Percentiles rank a stretch among this genome's conserved stretches.
These are phyloP conservation scores for Drosophila tropicalis DNA, from an alignment of 1,140 invertebrate genomes.

Conservation along the genomic window DNA sequence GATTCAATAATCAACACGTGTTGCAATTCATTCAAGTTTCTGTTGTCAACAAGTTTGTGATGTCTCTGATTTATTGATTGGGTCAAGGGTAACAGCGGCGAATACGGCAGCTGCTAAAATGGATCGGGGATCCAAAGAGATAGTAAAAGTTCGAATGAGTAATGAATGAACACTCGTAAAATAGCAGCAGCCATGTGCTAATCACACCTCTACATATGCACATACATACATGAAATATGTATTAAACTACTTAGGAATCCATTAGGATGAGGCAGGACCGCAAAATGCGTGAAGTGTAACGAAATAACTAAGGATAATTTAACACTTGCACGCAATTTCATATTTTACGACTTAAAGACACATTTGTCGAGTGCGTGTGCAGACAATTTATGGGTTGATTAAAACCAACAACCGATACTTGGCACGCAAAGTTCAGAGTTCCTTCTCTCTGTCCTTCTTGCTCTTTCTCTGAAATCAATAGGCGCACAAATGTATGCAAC, in stretches of 20 bases:
- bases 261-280: conserved; percentile 34
- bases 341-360: conserved; percentile 61
- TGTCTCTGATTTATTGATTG: conserved; percentile 74
- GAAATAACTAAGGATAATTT: conserved; percentile 47
- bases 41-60: conserved; percentile 61
- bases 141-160: neutral
- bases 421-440: conserved; percentile 37
- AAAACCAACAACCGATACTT: conserved; percentile 45
- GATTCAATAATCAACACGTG: conserved; percentile 62
- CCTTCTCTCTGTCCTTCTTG: neutral
- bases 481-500: conserved; percentile 38
- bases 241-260: conserved; percentile 41
- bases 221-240: neutral
- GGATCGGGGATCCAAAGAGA: neutral
- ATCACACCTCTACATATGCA: conserved; percentile 1
- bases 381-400: conserved; percentile 55
- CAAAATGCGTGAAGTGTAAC: conserved; percentile 63
- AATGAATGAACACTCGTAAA: neutral
- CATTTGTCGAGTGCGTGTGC: conserved; percentile 40
- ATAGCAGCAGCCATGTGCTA: neutral
- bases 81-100: conserved; percentile 64
- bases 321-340: conserved; percentile 63
- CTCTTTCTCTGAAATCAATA: conserved; percentile 26
- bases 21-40: conserved; percentile 77
- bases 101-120: conserved; percentile 30